Evolutionary conservation across 2,113 vertebrate genomes (phyloP).

Genomic region (Cheirogaleus medius): DNA sequence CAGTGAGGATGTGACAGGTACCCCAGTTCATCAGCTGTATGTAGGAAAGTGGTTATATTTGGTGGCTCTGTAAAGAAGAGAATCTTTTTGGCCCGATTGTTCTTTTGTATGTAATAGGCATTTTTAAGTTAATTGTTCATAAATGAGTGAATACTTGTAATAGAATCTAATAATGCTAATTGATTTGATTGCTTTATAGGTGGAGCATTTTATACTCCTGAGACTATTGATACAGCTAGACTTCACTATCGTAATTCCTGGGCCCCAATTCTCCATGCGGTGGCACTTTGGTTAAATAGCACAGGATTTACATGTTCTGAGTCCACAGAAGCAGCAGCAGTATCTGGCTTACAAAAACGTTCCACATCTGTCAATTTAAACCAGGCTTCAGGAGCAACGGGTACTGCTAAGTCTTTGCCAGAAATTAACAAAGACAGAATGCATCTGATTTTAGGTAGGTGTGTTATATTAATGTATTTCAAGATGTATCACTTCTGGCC

Average conservation of each 20-base stretch:
- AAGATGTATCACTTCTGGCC: constrained; percentile 18
- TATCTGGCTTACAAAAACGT: constrained; percentile 82
- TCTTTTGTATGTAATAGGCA: background rate
- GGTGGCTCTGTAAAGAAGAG: background rate
- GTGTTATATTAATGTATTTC: background rate
- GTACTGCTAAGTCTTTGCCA: constrained; percentile 86
- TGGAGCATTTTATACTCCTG: constrained; percentile 98
- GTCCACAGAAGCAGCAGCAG: constrained; percentile 83
- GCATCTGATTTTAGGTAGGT: constrained; percentile 96
- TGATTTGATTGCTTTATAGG: constrained; percentile 84
- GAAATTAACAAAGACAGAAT: constrained; percentile 95
- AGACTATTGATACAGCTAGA: constrained; percentile 97
- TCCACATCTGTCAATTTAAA: constrained; percentile 81
- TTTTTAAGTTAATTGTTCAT: constrained; percentile 16
- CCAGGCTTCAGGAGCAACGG: constrained; percentile 82
- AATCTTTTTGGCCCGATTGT: background rate
- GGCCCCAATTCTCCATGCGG: constrained; percentile 96
- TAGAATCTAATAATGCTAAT: constrained; percentile 4
- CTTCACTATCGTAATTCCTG: constrained; percentile 97
- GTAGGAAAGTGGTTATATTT: background rate
- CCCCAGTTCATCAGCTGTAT: background rate
- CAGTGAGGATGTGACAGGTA: background rate
- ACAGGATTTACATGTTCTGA: constrained; percentile 91
- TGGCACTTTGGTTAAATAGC: constrained; percentile 95
- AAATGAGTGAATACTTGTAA: background rate